Evolutionary conservation across 1,140 invertebrate species (phyloP), one percentile per base, ranked within the genome.

Genomic region (Vollenhovia emeryi): DNA sequence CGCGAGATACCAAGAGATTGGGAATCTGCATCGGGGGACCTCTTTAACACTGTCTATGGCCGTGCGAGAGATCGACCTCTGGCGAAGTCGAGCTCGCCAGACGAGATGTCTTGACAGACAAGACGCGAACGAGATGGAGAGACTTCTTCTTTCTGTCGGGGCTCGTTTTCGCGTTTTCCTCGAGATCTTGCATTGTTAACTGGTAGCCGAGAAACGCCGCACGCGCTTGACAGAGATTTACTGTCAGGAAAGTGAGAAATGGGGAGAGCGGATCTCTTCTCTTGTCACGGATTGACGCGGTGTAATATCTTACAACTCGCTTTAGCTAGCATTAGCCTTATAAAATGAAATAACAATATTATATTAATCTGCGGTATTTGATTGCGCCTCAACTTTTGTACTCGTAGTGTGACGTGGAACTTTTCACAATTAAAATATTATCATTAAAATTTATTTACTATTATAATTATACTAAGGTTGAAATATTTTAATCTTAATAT

Each of bases 1-100:
- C 18, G 18, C 24, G 36, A 82, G 50, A 76, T 59, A 74, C 24
- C 6, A 73, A 48, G 43, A 87, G 30, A 69, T 40, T 59, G 48
- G 59, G 33, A 85, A 79, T 50, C 33, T 27, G 18, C 48, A 55
- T 78, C 11, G 8, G 48, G 43, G 73, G 73, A 79, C 60, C 24
- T 43, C 45, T 48, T 75, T 62, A 79, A 78, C 59, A 18, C 59
- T 21, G 45, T 52, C 57, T 45, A 48, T 78, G 43, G 45, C 74
- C 59, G 18, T 52, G 43, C 57, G 57, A 78, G 73, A 84, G 82
- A 84, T 84, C 82, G 73, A 79, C 73, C 73, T 84, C 48, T 84
- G 33, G 21, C 36, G 55, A 9, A 64, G 57, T 79, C 60, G 59
- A 84, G 55, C 80, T 55, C 21, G 13, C 57, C 30, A 71, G 78